These are phyloP conservation scores for Dolichomitus sp. DNA, from an alignment of 2,888 invertebrate species.

Conservation along the genomic window DNA sequence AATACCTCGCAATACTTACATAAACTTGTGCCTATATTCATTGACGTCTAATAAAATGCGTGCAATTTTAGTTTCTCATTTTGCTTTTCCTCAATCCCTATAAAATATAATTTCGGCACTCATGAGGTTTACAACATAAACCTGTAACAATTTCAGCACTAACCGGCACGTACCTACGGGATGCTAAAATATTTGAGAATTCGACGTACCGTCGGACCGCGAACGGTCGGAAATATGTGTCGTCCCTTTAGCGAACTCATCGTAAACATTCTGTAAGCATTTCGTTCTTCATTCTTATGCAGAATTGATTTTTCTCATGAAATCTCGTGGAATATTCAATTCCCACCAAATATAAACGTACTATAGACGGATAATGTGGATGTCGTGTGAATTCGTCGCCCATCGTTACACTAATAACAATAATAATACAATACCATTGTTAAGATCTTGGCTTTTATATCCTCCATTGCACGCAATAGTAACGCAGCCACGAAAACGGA, in stretches of 20 bases:
- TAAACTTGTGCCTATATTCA: no score
- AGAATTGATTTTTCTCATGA: background rate
- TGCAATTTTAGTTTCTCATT: no score
- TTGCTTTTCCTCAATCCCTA: no score
- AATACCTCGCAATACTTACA: no score
- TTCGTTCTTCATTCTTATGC: conserved; percentile 3
- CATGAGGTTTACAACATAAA: background rate
- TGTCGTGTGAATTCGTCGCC: background rate
- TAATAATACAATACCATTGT: conserved; percentile 30
- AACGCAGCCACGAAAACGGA: background rate
- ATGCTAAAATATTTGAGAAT: background rate
- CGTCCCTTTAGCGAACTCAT: background rate
- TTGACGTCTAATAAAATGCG: no score
- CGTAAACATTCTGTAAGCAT: background rate
- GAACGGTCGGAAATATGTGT: background rate
- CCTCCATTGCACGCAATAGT: conserved; percentile 1
- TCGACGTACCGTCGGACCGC: conserved; percentile 44
- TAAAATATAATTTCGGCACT: background rate
- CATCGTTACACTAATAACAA: conserved; percentile 2
- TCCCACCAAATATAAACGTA: background rate
- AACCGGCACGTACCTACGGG: background rate
- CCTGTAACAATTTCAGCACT: background rate
- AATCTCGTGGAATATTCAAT: conserved; percentile 8
- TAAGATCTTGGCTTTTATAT: conserved; percentile 6
- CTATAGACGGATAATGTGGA: background rate